These are phyloP conservation scores for Lethrus apterus DNA, from an alignment of 1,140 invertebrate species.

Conservation along the genomic window DNA sequence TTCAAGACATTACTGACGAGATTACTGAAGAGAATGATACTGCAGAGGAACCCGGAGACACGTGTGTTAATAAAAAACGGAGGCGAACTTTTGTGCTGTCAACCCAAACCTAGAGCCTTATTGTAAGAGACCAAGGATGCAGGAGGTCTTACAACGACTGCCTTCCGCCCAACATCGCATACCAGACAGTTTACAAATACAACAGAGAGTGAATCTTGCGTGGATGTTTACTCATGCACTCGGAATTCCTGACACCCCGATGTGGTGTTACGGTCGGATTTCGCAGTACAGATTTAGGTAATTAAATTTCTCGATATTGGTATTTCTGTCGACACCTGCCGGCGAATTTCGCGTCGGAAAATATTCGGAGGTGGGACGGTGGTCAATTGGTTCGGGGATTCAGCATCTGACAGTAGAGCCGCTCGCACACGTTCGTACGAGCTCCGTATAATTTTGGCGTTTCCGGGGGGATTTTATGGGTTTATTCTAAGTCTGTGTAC, in stretches of 20 bases:
- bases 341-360: no score
- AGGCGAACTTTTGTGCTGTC: neutral
- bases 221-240: slow-evolving; percentile 25
- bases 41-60: slow-evolving; percentile 1
- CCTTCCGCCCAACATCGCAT: neutral
- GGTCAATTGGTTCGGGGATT: no score
- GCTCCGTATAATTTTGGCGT: no score
- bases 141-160: neutral
- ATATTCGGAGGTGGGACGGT: no score
- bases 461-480: no score
- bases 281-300: no score
- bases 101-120: slow-evolving; percentile 1
- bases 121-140: neutral
- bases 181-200: neutral
- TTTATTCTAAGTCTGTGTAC: no score
- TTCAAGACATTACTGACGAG: slow-evolving; percentile 26
- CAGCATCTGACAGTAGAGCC: no score
- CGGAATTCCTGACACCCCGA: slow-evolving; percentile 21
- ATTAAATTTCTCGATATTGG: no score
- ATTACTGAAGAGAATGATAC: slow-evolving; percentile 3
- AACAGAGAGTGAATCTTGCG: slow-evolving; percentile 15
- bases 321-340: no score
- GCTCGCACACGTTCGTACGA: no score
- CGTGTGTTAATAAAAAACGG: neutral
- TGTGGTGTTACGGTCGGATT: no score